Percentiles rank a stretch among this genome's conserved stretches.
phyloP scores from a whole-genome alignment of 2,888 invertebrate genomes.

The Physocephala rufipes region DNA sequence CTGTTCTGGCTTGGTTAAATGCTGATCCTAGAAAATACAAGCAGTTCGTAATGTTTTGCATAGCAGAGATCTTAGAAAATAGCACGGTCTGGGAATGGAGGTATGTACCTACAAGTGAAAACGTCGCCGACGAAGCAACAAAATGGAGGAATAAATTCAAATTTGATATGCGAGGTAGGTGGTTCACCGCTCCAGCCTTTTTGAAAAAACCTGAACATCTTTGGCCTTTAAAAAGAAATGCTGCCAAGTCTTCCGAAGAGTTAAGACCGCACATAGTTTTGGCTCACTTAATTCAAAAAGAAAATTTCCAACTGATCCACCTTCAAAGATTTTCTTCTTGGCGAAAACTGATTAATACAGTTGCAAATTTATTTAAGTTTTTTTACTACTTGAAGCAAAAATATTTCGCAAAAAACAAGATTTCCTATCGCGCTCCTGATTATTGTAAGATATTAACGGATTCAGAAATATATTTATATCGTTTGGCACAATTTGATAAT shows the following conservation, averaged over 20 bases:
- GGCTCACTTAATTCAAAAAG: neutral
- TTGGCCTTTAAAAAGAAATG: conserved; percentile 27
- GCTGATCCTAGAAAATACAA: conserved; percentile 44
- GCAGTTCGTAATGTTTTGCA: conserved; percentile 43
- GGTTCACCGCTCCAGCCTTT: conserved; percentile 42
- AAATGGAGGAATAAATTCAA: conserved; percentile 36
- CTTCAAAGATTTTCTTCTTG: neutral
- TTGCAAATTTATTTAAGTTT: neutral
- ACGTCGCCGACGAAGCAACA: conserved; percentile 43
- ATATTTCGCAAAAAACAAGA: neutral
- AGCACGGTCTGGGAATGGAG: conserved; percentile 36
- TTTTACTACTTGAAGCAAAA: neutral
- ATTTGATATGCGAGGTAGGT: conserved; percentile 22
- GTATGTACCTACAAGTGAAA: conserved; percentile 40
- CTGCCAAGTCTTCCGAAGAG: neutral
- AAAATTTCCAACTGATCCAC: neutral
- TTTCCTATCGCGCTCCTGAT: neutral
- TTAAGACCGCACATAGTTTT: neutral
- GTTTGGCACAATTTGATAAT: neutral
- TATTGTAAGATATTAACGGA: neutral
- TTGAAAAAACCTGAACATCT: conserved; percentile 21
- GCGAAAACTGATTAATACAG: neutral
- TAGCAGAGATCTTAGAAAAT: conserved; percentile 41
- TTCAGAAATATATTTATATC: neutral
- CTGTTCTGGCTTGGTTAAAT: conserved; percentile 1